Evolutionary conservation across 2,113 vertebrate species (phyloP).

Genomic region (Rhinolophus sinicus): DNA sequence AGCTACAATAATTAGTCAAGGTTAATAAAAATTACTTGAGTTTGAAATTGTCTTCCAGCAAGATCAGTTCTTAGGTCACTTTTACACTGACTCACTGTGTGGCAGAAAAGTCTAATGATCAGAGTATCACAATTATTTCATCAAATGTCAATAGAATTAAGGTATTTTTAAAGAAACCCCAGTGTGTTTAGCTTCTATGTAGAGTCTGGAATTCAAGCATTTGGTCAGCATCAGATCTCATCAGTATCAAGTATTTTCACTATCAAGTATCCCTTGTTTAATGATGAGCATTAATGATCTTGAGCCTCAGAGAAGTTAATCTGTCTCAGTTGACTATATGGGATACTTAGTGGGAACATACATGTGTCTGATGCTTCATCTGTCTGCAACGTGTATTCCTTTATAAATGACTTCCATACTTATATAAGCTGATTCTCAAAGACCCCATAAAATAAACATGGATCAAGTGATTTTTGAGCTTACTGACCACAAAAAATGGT

Average conservation of each 20-base stretch:
- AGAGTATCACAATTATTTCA: background rate
- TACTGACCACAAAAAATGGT: background rate
- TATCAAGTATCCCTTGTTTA: background rate
- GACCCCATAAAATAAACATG: background rate
- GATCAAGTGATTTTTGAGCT: background rate
- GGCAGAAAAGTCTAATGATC: background rate
- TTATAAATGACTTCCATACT: background rate
- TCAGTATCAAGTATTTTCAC: background rate
- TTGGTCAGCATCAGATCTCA: background rate
- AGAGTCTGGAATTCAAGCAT: background rate
- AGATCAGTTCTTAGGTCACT: background rate
- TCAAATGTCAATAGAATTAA: background rate
- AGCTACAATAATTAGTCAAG: background rate
- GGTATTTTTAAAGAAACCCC: background rate
- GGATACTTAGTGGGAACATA: accelerated
- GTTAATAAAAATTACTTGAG: background rate
- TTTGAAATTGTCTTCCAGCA: background rate
- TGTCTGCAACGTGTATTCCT: background rate
- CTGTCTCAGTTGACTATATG: accelerated
- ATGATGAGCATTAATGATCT: background rate
- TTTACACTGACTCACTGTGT: background rate
- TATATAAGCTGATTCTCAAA: background rate
- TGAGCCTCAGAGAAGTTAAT: background rate
- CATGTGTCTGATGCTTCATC: accelerated
- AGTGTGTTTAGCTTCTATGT: background rate